Evolutionary conservation across 1,140 invertebrate species (phyloP).

Genomic region (Aphidius ervi): DNA sequence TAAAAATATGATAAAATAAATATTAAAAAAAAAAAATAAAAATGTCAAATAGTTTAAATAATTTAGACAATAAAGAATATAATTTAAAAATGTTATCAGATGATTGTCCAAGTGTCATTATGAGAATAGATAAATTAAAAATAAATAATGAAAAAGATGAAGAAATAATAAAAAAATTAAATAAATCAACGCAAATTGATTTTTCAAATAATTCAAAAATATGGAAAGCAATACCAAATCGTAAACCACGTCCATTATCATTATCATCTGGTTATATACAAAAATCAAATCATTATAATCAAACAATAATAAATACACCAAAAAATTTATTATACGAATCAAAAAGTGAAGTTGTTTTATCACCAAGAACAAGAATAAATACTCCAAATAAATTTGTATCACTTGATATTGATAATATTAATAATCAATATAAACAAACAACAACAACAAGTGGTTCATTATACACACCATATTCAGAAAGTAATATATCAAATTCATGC

Average conservation of each 20-base stretch:
- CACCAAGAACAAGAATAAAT: conserved; percentile 27
- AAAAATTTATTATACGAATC: conserved; percentile 30
- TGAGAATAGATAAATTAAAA: conserved; percentile 13
- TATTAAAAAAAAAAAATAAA: background rate
- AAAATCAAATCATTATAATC: conserved; percentile 29
- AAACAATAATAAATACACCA: conserved; percentile 23
- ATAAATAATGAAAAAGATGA: conserved; percentile 9
- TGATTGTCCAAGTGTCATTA: no score
- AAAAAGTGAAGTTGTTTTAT: conserved; percentile 43
- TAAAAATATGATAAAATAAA: no score
- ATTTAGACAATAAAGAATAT: conserved; percentile 9
- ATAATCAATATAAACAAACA: conserved; percentile 12
- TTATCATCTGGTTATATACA: conserved; percentile 36
- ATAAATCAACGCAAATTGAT: conserved; percentile 44
- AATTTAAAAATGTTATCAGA: no score
- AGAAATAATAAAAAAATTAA: conserved; percentile 22
- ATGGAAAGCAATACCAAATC: conserved; percentile 22
- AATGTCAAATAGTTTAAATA: conserved; percentile 11
- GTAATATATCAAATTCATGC: conserved; percentile 25
- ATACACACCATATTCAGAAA: conserved; percentile 19
- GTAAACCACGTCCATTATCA: conserved; percentile 35
- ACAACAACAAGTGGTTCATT: conserved; percentile 20
- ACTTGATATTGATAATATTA: conserved; percentile 35
- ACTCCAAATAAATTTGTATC: conserved; percentile 36
- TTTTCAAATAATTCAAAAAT: conserved; percentile 32